Conservation (phyloP, 1,140 invertebrate species). For the Brachystomella parvula region DNA sequence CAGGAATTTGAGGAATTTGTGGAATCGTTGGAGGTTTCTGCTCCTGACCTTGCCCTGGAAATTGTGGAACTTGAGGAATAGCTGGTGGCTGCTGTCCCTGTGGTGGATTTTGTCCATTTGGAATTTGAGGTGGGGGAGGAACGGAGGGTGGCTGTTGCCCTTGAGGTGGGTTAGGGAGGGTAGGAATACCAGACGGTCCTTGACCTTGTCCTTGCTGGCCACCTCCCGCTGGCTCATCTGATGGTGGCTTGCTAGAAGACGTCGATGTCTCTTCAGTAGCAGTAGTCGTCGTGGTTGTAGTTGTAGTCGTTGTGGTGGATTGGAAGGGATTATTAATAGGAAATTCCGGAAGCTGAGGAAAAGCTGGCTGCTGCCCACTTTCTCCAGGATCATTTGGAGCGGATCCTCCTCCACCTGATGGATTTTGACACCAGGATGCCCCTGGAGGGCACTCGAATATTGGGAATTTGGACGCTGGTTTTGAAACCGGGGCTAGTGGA, state of each 20-base stretch:
- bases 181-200: not conserved
- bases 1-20: not conserved
- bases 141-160: not conserved
- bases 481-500: not conserved
- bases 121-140: not conserved
- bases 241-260: slow-evolving; percentile 6
- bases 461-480: not conserved
- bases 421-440: slow-evolving; percentile 1
- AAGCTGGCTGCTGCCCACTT: not conserved
- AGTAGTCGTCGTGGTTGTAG: not conserved
- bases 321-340: not conserved
- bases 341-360: not conserved
- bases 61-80: not conserved
- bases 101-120: not conserved
- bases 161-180: not conserved
- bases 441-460: not conserved
- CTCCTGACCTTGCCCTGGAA: not conserved
- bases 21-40: not conserved
- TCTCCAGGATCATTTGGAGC: not conserved
- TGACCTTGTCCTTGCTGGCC: slow-evolving; percentile 10
- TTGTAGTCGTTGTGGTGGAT: not conserved
- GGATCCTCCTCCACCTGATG: not conserved
- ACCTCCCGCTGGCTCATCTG: not conserved
- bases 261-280: not conserved
- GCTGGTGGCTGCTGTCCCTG: slow-evolving; percentile 10